Conservation (phyloP, 1,140 invertebrate species). For the Spodoptera frugiperda region DNA sequence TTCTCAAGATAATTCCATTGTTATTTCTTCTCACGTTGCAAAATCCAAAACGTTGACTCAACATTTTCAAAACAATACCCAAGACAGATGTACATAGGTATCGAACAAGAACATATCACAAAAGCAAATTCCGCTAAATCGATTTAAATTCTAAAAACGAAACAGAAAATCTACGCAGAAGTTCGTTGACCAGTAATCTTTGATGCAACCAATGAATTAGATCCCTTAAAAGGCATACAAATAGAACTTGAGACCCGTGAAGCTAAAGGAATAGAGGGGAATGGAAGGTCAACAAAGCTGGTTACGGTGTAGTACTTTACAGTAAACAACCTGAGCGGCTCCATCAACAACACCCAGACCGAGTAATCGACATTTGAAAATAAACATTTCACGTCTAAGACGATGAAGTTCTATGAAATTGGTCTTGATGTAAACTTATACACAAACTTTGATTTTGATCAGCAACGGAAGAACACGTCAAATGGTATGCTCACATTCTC, state of each 20-base stretch:
- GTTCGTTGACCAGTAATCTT: constrained; percentile 64
- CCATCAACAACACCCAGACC: constrained; percentile 70
- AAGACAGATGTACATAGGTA: too few species aligned
- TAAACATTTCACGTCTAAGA: constrained; percentile 67
- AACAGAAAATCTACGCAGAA: constrained; percentile 53
- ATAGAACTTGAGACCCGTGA: neutral
- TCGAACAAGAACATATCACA: neutral
- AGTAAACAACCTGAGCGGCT: constrained; percentile 75
- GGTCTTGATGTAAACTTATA: constrained; percentile 57
- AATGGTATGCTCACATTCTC: constrained; percentile 24
- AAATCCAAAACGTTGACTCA: neutral
- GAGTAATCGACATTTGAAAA: constrained; percentile 78
- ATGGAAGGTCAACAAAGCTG: constrained; percentile 56
- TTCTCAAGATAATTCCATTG: neutral
- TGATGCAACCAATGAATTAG: constrained; percentile 48
- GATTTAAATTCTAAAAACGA: constrained; percentile 46
- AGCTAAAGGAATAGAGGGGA: neutral
- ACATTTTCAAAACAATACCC: neutral
- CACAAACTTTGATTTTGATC: constrained; percentile 40
- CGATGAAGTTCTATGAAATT: constrained; percentile 59
- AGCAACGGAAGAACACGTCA: constrained; percentile 39
- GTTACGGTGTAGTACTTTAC: constrained; percentile 60
- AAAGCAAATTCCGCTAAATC: constrained; percentile 10
- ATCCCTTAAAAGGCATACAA: constrained; percentile 41
- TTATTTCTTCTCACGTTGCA: neutral